Conservation (phyloP, 2,888 invertebrate genomes). For the Teinopalpus imperialis region DNA sequence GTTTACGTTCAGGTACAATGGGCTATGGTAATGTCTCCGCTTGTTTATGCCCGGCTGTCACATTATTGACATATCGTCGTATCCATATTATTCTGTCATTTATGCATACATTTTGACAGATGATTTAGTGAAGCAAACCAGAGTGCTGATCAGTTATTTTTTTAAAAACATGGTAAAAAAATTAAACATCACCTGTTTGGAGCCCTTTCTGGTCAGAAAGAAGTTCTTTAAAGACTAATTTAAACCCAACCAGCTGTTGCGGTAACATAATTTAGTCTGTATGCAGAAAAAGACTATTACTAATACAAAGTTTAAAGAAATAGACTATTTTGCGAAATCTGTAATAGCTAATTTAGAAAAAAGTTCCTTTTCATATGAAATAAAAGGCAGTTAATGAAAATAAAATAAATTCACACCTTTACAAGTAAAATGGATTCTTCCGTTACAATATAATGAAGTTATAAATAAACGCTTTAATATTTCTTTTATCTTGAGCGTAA, state of each 20-base stretch:
- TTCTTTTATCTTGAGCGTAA: constrained; percentile 8
- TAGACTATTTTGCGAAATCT: too few relatives aligned
- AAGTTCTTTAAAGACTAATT: too few relatives aligned
- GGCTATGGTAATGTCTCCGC: constrained; percentile 5
- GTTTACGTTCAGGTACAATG: constrained; percentile 4
- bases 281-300: too few relatives aligned
- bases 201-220: neutral
- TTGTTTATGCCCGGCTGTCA: constrained; percentile 14
- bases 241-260: too few relatives aligned
- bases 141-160: constrained; percentile 41
- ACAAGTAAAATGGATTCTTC: constrained; percentile 7
- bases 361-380: too few relatives aligned
- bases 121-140: constrained; percentile 52
- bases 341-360: too few relatives aligned
- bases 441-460: constrained; percentile 24
- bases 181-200: constrained; percentile 46
- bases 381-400: neutral
- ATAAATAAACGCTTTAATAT: constrained; percentile 21
- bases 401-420: neutral
- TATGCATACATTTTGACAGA: constrained; percentile 49
- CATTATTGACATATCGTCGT: constrained; percentile 14
- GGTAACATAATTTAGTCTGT: too few relatives aligned
- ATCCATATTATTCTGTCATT: constrained; percentile 32
- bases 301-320: too few relatives aligned
- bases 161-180: constrained; percentile 37